These are phyloP conservation scores for Leuciscus waleckii DNA, from an alignment of 2,797 vertebrate species.

Conservation along the genomic window DNA sequence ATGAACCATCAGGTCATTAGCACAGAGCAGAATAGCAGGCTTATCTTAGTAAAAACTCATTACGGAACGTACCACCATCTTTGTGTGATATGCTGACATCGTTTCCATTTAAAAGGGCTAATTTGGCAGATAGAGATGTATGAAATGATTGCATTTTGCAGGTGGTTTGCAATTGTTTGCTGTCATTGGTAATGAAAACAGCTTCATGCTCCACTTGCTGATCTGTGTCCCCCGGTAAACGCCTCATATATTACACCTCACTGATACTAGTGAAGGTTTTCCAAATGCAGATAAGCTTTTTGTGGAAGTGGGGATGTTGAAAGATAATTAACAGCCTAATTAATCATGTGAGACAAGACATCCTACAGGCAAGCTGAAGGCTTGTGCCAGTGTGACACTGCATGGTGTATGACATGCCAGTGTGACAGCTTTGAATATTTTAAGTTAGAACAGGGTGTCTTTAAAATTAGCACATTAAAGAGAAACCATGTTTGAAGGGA, in stretches of 20 bases:
- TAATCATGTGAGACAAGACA: conserved; percentile 16
- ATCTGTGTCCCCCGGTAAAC: conserved; percentile 20
- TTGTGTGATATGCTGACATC: conserved; percentile 53
- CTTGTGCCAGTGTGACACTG: not conserved
- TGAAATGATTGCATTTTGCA: conserved; percentile 50
- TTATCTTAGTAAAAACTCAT: conserved; percentile 63
- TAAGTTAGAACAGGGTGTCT: not conserved
- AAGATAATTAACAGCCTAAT: conserved; percentile 21
- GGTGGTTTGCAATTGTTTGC: conserved; percentile 49
- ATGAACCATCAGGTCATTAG: conserved; percentile 59
- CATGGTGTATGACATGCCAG: not conserved
- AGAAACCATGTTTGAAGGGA: not conserved
- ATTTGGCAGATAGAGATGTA: conserved; percentile 46
- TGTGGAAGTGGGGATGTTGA: not conserved
- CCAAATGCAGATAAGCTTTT: conserved; percentile 26
- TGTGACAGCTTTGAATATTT: conserved; percentile 22
- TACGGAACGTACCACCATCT: conserved; percentile 43
- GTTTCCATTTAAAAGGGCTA: conserved; percentile 52
- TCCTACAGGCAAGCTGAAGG: conserved; percentile 1
- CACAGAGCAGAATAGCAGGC: conserved; percentile 49
- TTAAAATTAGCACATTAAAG: not conserved
- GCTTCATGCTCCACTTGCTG: conserved; percentile 34
- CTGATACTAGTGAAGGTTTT: conserved; percentile 1
- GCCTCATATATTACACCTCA: conserved; percentile 9
- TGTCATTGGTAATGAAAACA: conserved; percentile 52